These are phyloP conservation scores for Lindbergichthys nudifrons DNA, from an alignment of 2,797 vertebrate genomes.

Conservation along the genomic window DNA sequence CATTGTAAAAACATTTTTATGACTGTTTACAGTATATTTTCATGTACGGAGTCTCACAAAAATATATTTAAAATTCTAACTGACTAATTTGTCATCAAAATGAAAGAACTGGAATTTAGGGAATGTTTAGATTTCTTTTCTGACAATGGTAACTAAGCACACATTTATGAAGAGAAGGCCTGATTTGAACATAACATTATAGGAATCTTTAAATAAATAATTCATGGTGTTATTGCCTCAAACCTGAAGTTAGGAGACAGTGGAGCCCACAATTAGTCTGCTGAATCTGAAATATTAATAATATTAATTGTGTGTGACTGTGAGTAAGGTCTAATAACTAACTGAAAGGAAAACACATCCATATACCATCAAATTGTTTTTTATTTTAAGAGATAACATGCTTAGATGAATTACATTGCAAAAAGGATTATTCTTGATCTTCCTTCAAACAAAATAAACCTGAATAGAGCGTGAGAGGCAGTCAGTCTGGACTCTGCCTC, in stretches of 20 bases:
- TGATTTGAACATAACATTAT: too few species aligned
- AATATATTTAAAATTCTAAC: too few species aligned
- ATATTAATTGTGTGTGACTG: background rate
- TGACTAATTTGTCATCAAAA: too few species aligned
- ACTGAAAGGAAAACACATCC: background rate
- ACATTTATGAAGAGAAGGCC: too few species aligned
- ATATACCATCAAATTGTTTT: background rate
- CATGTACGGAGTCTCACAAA: too few species aligned
- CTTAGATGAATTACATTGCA: background rate
- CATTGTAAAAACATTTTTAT: background rate
- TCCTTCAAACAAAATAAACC: background rate
- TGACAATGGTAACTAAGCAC: too few species aligned
- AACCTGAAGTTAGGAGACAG: slow-evolving; percentile 13
- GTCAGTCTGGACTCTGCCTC: slow-evolving; percentile 3
- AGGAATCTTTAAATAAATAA: too few species aligned
- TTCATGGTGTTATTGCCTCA: background rate
- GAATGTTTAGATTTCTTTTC: too few species aligned
- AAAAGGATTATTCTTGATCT: background rate
- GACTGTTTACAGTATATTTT: too few species aligned
- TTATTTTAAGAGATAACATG: background rate
- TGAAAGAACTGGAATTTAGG: too few species aligned
- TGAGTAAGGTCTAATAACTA: background rate
- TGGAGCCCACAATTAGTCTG: background rate
- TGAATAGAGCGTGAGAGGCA: background rate
- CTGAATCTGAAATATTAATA: background rate